Evolutionary conservation across 2,113 vertebrate genomes (phyloP).

Genomic region (Typhlomys cinereus): DNA sequence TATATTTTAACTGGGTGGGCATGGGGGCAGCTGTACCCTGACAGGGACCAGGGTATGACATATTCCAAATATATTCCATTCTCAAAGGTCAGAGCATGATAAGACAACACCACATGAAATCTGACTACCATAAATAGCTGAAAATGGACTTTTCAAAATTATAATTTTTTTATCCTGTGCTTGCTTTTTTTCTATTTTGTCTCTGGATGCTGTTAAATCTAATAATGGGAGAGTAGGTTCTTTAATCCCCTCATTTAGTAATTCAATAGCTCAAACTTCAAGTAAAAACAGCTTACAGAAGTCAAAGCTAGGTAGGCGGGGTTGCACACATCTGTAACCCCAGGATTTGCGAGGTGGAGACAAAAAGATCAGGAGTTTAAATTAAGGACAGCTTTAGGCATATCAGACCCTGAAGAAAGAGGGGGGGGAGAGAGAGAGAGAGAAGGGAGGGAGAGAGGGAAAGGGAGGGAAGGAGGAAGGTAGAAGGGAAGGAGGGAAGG

Average conservation of each 20-base stretch:
- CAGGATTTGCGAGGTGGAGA: background rate
- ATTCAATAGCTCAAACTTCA: constrained; percentile 12
- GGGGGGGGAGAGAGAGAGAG: no score
- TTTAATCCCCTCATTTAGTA: constrained; percentile 10
- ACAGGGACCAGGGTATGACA: background rate
- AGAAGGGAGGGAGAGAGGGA: background rate
- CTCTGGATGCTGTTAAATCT: background rate
- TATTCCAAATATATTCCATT: constrained; percentile 10
- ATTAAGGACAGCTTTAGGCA: background rate
- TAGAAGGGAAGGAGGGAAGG: no score
- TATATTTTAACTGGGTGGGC: background rate
- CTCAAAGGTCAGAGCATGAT: background rate
- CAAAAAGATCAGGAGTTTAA: background rate
- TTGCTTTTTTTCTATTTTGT: background rate
- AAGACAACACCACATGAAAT: background rate
- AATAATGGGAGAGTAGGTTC: background rate
- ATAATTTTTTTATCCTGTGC: background rate
- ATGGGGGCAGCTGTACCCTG: background rate
- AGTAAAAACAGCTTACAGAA: constrained; percentile 21
- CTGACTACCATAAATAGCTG: background rate
- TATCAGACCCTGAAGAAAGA: background rate
- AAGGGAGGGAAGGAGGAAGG: background rate
- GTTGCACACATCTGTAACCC: background rate
- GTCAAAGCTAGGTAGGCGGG: background rate
- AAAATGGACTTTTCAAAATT: background rate